phyloP scores from a whole-genome alignment of 1,140 invertebrate genomes.

The Lepidotrigona ventralis region DNA sequence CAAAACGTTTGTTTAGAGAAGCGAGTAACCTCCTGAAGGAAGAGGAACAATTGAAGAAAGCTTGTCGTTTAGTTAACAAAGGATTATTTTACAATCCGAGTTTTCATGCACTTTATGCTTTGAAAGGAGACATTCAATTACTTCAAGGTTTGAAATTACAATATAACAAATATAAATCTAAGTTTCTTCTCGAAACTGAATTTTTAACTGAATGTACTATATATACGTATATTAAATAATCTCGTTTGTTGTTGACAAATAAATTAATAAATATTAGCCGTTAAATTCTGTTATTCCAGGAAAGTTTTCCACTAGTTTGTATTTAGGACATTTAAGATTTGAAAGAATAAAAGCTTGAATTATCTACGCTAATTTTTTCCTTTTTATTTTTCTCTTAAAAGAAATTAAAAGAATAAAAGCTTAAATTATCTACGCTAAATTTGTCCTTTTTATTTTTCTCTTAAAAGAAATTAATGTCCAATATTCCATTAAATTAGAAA shows the following conservation, averaged over 20 bases:
- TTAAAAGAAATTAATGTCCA: too few relatives aligned
- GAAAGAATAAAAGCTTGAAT: not conserved
- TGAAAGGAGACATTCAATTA: conserved; percentile 39
- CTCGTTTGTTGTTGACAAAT: not conserved
- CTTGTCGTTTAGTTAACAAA: conserved; percentile 26
- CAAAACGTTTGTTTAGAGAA: conserved; percentile 27
- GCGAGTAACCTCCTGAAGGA: conserved; percentile 11
- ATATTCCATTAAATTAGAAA: not conserved
- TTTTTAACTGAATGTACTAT: not conserved
- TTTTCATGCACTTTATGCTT: conserved; percentile 39
- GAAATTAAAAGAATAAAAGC: too few relatives aligned
- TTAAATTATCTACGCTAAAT: too few relatives aligned
- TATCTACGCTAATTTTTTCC: too few relatives aligned
- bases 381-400: too few relatives aligned
- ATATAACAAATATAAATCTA: not conserved
- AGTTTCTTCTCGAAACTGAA: not conserved
- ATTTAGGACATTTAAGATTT: not conserved
- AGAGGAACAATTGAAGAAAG: not conserved
- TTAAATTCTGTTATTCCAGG: not conserved
- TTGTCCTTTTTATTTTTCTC: too few relatives aligned
- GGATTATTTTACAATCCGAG: conserved; percentile 35
- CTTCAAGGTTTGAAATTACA: conserved; percentile 36
- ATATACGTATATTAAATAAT: not conserved
- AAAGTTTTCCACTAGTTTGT: not conserved
- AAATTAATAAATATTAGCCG: not conserved